Base-by-base conservation (phyloP, 2,113 vertebrate species). In the Camelus bactrianus region DNA sequence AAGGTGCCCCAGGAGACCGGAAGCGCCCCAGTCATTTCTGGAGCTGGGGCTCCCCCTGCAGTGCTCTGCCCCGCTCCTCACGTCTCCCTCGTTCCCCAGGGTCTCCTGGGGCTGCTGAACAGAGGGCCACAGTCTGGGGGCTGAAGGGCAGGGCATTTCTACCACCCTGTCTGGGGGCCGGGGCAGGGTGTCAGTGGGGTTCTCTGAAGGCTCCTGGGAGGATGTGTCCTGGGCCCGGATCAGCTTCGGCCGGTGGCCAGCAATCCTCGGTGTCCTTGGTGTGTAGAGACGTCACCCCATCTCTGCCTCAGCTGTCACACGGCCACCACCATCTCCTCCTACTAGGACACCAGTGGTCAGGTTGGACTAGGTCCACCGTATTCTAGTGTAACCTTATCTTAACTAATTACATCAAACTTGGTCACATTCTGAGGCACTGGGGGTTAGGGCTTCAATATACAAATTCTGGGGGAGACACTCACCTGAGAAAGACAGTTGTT, bases 271-370 rank as follows among this genome's bases (percentile, higher is more conserved):
- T 22, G 0, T 20, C 5, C 73, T 5, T 14, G 58, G 88, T 73
- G 10, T 0, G 10, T 1, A 15, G 3, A 5, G 1, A 10, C 19
- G 0, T 32, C 17, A 3, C 42, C 50, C 46, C 10, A 17, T 2
- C 82, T 67, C 58, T 50, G 65, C 15, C 30, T 56, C 42, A 6
- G 4, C 20, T 19, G 35, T 24, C 2, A 28, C 50, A 3, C 3
- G 9, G 38, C 32, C 1, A 15, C 64, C 54, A 1, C 3, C 0
- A 11, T 67, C 70, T 20, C 80, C 10, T 15, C 58, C 48, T 9
- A 16, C 3, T 10, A 80, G 42, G 58, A 81, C 15, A 6, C 1
- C 38, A 42, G 38, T 42, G 7, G 48, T 73, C 22, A 0, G 13
- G 32, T 0, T 12, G 56, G 22, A 17, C 14, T 0, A 30, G 3